Evolutionary conservation across 1,140 invertebrate genomes (phyloP), one percentile per base, ranked within the genome.

Genomic region (Akabosia matsudoensis): DNA sequence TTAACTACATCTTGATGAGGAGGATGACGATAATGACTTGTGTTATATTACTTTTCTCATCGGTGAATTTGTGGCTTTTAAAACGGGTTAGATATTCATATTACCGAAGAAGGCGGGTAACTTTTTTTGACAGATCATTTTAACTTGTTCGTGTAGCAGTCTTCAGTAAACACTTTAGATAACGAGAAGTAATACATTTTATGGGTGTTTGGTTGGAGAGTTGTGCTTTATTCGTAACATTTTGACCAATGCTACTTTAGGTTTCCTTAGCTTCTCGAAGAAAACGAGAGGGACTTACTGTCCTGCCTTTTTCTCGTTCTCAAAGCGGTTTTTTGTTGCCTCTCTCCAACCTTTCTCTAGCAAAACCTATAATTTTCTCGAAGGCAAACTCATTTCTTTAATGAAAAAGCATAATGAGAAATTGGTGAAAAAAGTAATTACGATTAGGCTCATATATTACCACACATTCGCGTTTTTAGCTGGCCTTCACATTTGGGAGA

Each of bases 391-490:
- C n/a, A n/a, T 45, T 45, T 67, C 31, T 67, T 67, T 30, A 67
- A 28, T 67, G 26, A 67, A 67, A 67, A 30, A 31, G n/a, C 28
- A 67, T 67, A 30, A 72, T 33, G 70, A 51, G 70, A 72, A 64
- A 72, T 72, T 72, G 70, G 70, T 72, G 70, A 51, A 72, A 72
- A 67, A 67, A 67, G 61, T 67, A 67, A 67, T 67, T 67, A 67
- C 61, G 61, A 67, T 67, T 67, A 67, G 13, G 37, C 37, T 22
- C 61, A 67, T 67, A 30, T 28, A 7, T 67, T 7, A 67, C 7
- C 30, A 31, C 54, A 67, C 30, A 7, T 31, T 28, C 31, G n/a
- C 3, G 13, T 67, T 67, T 67, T 30, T 30, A 31, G 28, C 61
- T 4, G 4, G 61, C 22, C 4, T 67, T 28, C 31, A 30, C 3